Evolutionary conservation across 2,888 invertebrate genomes (phyloP), one percentile per base, ranked within the genome.

Genomic region (Balanococcus diminutus): DNA sequence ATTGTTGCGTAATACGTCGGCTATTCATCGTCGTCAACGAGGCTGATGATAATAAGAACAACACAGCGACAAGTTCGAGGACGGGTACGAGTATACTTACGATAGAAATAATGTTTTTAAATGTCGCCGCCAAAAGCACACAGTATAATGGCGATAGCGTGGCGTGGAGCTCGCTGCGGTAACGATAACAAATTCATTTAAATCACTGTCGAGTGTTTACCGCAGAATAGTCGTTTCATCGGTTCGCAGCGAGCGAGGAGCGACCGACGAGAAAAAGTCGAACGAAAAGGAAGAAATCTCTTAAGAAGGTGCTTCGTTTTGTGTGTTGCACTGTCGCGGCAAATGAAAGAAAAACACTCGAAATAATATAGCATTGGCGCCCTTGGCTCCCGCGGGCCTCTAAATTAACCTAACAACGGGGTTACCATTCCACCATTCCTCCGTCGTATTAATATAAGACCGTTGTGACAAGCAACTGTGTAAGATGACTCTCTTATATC

Each of bases 141-240:
- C 36, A 8, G 36, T 36, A 36, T 36, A 8, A 36, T 8, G 51
- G 19, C 51, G 4, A 3, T 36, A 36, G 36, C 36, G 3, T 3
- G 51, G n/a, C 51, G 51, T 19, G n/a, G 51, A 0, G 51, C n/a
- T 5, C 36, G n/a, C 51, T n/a, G 5, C n/a, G n/a, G 8, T 19
- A 56, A 56, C 56, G 56, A 56, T 22, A 56, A 56, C 56, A 56
- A 56, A 56, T 56, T 56, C 56, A 56, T 56, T 56, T 22, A 56
- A 56, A 56, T 56, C 56, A 56, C 56, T 56, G 56, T 56, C 56
- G 56, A 56, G 56, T 56, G 9, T 22, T 56, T 56, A 11, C 11
- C 56, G 56, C n/a, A n/a, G n/a, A n/a, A n/a, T n/a, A 56, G 56
- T 56, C 22, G 8, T 19, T 22, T 56, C 56, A 56, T 56, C 56